These are phyloP conservation scores for Rhabdomys pumilio DNA, from an alignment of 2,797 vertebrate species.

Conservation along the genomic window DNA sequence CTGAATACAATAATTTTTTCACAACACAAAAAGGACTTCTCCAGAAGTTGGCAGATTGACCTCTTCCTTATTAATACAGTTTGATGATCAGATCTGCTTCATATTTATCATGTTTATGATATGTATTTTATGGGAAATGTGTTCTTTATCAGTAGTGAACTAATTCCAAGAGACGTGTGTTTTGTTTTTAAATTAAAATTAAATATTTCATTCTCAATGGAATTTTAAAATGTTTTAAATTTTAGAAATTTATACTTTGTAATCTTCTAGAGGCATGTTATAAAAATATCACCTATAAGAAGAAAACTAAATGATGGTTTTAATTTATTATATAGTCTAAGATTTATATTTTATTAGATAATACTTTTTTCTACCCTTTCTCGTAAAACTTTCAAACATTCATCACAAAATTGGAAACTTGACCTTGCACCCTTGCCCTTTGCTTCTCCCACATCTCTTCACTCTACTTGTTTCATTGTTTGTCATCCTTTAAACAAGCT, in stretches of 20 bases:
- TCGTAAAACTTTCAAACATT: conserved; percentile 59
- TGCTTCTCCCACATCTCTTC: conserved; percentile 20
- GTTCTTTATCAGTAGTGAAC: conserved; percentile 19
- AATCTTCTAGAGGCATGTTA: conserved; percentile 26
- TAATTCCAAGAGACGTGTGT: conserved; percentile 17
- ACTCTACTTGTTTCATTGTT: conserved; percentile 2
- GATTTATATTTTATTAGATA: conserved; percentile 8
- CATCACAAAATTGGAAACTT: conserved; percentile 37
- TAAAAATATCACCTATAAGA: not conserved
- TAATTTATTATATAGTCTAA: conserved; percentile 37
- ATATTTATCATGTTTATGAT: conserved; percentile 42
- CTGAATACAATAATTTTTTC: conserved; percentile 69
- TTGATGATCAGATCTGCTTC: conserved; percentile 39
- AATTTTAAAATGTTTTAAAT: conserved; percentile 53
- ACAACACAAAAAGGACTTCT: conserved; percentile 18
- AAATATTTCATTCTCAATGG: conserved; percentile 54
- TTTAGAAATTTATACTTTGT: conserved; percentile 37
- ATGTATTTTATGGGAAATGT: conserved; percentile 32
- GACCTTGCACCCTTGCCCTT: not conserved
- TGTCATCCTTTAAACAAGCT: conserved; percentile 41
- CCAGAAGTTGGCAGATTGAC: conserved; percentile 14
- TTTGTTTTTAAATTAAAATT: conserved; percentile 71
- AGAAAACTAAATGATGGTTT: conserved; percentile 8
- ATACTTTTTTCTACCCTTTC: conserved; percentile 49
- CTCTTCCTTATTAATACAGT: not conserved